These are phyloP conservation scores for Megathymus violae DNA, from an alignment of 1,140 invertebrate genomes.

Conservation along the genomic window DNA sequence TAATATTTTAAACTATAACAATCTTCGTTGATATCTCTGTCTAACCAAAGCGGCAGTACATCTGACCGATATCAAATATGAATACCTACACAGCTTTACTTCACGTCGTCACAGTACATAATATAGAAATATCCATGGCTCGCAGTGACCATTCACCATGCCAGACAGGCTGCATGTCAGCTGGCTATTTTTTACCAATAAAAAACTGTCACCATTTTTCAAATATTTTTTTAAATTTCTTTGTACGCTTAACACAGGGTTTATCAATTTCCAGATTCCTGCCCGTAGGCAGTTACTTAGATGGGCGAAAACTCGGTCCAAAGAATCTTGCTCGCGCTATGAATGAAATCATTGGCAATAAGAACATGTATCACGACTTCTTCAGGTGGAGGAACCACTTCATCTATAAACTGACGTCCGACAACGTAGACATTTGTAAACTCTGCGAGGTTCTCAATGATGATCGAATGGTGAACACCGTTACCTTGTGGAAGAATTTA, in stretches of 20 bases:
- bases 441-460: constrained; percentile 43
- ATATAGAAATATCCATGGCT: no score
- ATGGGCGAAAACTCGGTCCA: constrained; percentile 23
- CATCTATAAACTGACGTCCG: constrained; percentile 30
- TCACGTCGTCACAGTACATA: no score
- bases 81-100: no score
- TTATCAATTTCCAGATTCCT: constrained; percentile 33
- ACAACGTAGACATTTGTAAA: constrained; percentile 35
- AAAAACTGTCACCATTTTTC: no score
- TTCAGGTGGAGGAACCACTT: constrained; percentile 44
- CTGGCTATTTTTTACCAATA: no score
- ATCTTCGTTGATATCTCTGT: no score
- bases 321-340: constrained; percentile 25
- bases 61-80: no score
- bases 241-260: not conserved
- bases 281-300: constrained; percentile 34
- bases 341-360: constrained; percentile 32
- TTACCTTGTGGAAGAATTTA: constrained; percentile 38
- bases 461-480: constrained; percentile 33
- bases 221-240: no score
- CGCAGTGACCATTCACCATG: no score
- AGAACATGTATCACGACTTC: constrained; percentile 26
- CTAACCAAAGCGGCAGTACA: no score
- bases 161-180: no score
- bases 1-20: no score